Evolutionary conservation across 2,888 invertebrate genomes (phyloP).

Genomic region (Scaptomyza tumidula): DNA sequence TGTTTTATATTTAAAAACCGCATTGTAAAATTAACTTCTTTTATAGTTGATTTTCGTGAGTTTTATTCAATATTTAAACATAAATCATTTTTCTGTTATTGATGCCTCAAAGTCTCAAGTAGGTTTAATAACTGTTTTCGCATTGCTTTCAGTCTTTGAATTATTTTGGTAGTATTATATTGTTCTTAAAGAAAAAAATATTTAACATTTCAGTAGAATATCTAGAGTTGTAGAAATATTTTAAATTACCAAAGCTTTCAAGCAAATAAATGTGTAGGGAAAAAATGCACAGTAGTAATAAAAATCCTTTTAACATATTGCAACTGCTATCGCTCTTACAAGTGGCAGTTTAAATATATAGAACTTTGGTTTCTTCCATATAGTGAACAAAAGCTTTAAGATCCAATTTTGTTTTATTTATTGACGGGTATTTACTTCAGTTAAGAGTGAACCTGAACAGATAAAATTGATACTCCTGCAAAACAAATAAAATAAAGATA

Average conservation of each 20-base stretch:
- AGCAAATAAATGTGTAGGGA: background rate
- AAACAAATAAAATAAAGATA: background rate
- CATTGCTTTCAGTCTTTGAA: background rate
- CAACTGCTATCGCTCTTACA: background rate
- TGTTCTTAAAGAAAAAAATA: background rate
- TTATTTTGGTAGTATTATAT: background rate
- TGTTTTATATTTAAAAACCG: too few species aligned
- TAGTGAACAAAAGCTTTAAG: background rate
- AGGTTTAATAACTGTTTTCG: slow-evolving; percentile 4
- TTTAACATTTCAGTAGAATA: background rate
- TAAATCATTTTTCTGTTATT: background rate
- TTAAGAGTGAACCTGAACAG: background rate
- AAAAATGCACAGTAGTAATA: slow-evolving; percentile 9
- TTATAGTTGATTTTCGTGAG: too few species aligned
- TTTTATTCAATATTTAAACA: too few species aligned
- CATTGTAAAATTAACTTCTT: too few species aligned
- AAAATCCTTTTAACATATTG: slow-evolving; percentile 14
- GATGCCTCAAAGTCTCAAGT: background rate
- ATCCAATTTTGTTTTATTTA: slow-evolving; percentile 1
- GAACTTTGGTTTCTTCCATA: background rate
- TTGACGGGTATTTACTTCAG: background rate
- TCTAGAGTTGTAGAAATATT: background rate
- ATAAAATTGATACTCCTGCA: background rate
- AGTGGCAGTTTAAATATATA: background rate
- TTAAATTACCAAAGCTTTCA: background rate